A percentile compares a stretch with the other conserved stretches of the same genome.
Conservation (phyloP, 2,888 invertebrate genomes). For the Macropis europaea region DNA sequence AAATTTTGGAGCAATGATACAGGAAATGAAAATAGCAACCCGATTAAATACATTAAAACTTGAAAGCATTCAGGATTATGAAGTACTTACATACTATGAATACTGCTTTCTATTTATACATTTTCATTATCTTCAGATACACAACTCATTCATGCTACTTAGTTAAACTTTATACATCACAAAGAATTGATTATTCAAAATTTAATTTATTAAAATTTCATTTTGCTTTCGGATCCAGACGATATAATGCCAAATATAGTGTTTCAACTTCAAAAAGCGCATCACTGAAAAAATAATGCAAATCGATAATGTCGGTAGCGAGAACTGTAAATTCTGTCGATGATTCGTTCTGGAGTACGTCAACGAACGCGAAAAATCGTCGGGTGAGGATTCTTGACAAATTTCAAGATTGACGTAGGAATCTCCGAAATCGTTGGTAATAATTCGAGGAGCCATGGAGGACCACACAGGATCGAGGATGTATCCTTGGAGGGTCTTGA, state of each 20-base stretch:
- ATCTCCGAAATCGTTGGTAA: slow-evolving; percentile 55
- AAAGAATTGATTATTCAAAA: too few relatives aligned
- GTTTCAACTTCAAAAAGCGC: neutral
- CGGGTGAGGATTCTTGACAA: slow-evolving; percentile 48
- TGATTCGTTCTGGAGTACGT: slow-evolving; percentile 8
- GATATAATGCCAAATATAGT: neutral
- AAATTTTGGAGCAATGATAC: too few relatives aligned
- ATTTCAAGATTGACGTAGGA: slow-evolving; percentile 62
- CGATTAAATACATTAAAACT: too few relatives aligned
- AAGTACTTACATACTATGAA: too few relatives aligned
- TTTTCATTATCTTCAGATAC: too few relatives aligned
- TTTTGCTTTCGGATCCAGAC: neutral
- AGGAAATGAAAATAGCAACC: too few relatives aligned
- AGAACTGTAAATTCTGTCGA: neutral
- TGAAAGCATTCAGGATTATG: too few relatives aligned
- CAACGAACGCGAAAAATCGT: slow-evolving; percentile 9
- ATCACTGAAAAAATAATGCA: neutral
- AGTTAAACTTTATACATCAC: too few relatives aligned
- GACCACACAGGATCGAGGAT: slow-evolving; percentile 65
- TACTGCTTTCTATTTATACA: too few relatives aligned
- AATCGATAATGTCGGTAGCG: neutral
- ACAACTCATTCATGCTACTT: too few relatives aligned
- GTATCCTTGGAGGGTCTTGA: slow-evolving; percentile 57
- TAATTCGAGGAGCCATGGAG: slow-evolving; percentile 58
- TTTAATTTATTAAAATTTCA: neutral